These are phyloP conservation scores for Magallana angulata DNA, from an alignment of 1,140 invertebrate genomes.

Conservation along the genomic window DNA sequence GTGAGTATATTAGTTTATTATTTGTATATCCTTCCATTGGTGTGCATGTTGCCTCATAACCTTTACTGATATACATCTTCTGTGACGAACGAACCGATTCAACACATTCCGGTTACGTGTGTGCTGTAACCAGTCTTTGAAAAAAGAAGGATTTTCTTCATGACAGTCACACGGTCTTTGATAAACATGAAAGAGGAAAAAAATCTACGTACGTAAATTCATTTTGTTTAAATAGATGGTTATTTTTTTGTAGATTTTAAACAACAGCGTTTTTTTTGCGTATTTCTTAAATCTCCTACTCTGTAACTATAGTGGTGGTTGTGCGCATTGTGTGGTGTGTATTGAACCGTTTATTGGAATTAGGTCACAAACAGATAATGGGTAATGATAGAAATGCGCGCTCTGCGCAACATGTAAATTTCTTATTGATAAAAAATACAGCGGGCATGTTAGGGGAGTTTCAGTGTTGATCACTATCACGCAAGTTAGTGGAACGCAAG, in stretches of 20 bases:
- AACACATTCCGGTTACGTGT: constrained; percentile 6
- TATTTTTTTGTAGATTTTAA: background rate
- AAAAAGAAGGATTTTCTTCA: background rate
- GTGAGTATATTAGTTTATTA: constrained; percentile 29
- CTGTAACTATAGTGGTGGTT: background rate
- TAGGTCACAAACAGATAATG: constrained; percentile 33
- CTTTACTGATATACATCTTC: background rate
- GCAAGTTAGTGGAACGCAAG: constrained; percentile 21
- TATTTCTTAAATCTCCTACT: background rate
- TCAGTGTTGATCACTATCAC: constrained; percentile 33
- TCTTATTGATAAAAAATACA: constrained; percentile 38
- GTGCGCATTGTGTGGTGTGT: constrained; percentile 10
- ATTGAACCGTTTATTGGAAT: constrained; percentile 38
- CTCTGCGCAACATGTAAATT: constrained; percentile 35
- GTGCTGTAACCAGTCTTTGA: background rate
- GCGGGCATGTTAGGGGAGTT: constrained; percentile 28
- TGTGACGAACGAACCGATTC: background rate
- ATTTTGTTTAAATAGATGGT: background rate
- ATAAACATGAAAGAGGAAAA: background rate
- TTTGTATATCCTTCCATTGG: background rate
- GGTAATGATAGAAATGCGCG: constrained; percentile 36
- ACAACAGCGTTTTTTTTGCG: background rate
- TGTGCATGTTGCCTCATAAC: background rate
- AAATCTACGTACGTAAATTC: background rate
- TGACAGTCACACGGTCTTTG: constrained; percentile 3